Evolutionary conservation across 2,113 vertebrate species (phyloP).

Genomic region (Antennarius striatus): DNA sequence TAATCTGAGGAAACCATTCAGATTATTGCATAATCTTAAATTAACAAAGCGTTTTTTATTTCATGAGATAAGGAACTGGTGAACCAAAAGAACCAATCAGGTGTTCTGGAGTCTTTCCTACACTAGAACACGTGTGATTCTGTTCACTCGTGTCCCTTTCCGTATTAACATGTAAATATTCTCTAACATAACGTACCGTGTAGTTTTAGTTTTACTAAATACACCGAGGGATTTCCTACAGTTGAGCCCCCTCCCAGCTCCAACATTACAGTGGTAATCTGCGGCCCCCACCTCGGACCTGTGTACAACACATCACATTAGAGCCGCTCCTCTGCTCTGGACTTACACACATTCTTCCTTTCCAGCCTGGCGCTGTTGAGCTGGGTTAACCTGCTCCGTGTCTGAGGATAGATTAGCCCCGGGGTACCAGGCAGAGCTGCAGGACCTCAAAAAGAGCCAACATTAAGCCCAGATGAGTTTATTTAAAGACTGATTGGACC

Average conservation of each 20-base stretch:
- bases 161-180: too few species aligned
- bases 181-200: too few species aligned
- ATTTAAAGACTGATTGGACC: conserved; percentile 87
- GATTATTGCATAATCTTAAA: not conserved
- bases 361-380: conserved; percentile 85
- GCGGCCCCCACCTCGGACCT: conserved; percentile 63
- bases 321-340: conserved; percentile 82
- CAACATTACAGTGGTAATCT: conserved; percentile 69
- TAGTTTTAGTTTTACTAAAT: too few species aligned
- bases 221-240: conserved; percentile 19
- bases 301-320: conserved; percentile 80
- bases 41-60: not conserved
- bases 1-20: not conserved
- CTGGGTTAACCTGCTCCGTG: conserved; percentile 85
- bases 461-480: conserved; percentile 92
- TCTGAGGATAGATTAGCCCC: conserved; percentile 93
- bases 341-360: conserved; percentile 91
- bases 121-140: too few species aligned
- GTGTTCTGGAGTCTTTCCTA: too few species aligned
- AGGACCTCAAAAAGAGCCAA: conserved; percentile 86
- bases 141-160: too few species aligned
- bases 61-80: not conserved
- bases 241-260: conserved; percentile 51
- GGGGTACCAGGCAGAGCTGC: conserved; percentile 93
- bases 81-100: too few species aligned